Conservation (phyloP, 2,888 invertebrate genomes). For the Pandemis cinnamomeana region DNA sequence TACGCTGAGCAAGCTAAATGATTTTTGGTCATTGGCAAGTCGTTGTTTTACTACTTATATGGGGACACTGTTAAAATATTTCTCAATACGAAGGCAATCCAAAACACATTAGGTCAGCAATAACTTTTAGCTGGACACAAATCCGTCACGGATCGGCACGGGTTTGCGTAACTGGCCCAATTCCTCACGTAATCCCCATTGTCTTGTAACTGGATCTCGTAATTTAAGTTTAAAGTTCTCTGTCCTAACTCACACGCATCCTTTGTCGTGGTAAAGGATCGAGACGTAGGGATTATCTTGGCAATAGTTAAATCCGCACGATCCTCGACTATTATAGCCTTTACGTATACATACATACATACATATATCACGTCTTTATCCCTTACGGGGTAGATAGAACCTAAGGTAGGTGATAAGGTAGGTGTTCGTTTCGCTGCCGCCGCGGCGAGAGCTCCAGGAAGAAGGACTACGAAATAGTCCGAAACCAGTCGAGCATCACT, state of each 20-base stretch:
- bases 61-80: conserved; percentile 2
- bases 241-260: conserved; percentile 7
- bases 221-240: conserved; percentile 1
- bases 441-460: too few species aligned
- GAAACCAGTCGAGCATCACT: too few species aligned
- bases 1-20: too few species aligned
- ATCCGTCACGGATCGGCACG: conserved; percentile 34
- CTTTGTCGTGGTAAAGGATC: conserved; percentile 38
- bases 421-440: too few species aligned
- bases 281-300: conserved; percentile 35
- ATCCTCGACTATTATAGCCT: conserved; percentile 18
- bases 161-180: conserved; percentile 33
- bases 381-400: too few species aligned
- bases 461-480: too few species aligned
- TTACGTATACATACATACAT: too few species aligned
- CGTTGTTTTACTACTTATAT: neutral
- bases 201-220: neutral
- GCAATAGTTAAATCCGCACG: neutral
- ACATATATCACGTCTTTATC: too few species aligned
- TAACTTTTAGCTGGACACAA: conserved; percentile 29
- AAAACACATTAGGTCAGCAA: conserved; percentile 31
- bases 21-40: neutral
- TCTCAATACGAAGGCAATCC: conserved; percentile 25
- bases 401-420: too few species aligned
- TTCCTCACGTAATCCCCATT: neutral